Evolutionary conservation across 2,797 vertebrate genomes (phyloP), one percentile per base, ranked within the genome.

Genomic region (Pogoniulus pusillus): DNA sequence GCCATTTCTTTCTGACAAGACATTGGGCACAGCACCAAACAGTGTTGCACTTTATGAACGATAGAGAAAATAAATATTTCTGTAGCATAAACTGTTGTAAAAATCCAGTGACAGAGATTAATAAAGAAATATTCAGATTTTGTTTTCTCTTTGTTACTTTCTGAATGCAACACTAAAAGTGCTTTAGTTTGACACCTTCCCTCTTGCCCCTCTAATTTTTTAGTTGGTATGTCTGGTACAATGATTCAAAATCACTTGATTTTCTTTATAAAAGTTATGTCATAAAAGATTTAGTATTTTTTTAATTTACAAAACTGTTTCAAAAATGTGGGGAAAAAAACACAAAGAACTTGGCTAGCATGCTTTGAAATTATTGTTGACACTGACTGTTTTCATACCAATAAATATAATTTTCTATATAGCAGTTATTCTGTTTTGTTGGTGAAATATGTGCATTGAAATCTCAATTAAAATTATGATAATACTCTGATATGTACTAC

Each of bases 91-190:
- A 81, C 22, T 89, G 7, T 24, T 65, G 30, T 29, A 26, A 83
- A 94, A 91, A 79, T 69, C 60, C 35, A 51, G 6, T 12, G 12
- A 41, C 9, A 22, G 17, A 85, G 34, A 51, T 45, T 94, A 93
- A 82, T 71, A 86, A 92, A 78, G 43, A 87, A 84, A 72, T 3
- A 49, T 90, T 97, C 74, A 78, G n/a, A 72, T 75, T 75, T 85
- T 88, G n/a, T 39, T 39, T 88, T 77, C n/a, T 93, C 35, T 92
- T 93, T 87, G n/a, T 59, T 92, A 34, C 16, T 78, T 91, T 94
- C 81, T 89, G 71, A 92, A 91, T 91, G 83, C 55, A 82, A 37
- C 20, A 29, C 43, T 92, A 16, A 85, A 94, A 94, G 41, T 69
- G n/a, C 26, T 82, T 87, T 88, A 57, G 57, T 95, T 93, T 65